Percentiles rank a stretch among this genome's conserved stretches.
These are phyloP conservation scores for Struthidea cinerea DNA, from an alignment of 2,113 vertebrate species.

Conservation along the genomic window DNA sequence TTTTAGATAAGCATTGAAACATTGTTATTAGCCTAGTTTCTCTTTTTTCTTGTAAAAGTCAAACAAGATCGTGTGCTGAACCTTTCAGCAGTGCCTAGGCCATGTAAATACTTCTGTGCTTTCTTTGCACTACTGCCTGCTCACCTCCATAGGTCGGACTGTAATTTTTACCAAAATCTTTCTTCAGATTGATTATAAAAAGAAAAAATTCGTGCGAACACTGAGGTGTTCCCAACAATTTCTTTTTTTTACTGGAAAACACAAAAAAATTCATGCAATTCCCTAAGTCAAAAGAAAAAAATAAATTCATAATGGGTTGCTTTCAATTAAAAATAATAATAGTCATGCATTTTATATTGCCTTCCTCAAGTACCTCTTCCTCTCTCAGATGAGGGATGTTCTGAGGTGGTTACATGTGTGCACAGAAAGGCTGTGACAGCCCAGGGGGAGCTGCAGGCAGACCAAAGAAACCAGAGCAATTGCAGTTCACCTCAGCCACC, in stretches of 20 bases:
- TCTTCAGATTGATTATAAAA: not conserved
- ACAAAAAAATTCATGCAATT: not conserved
- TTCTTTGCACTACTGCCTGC: not conserved
- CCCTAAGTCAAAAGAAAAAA: not conserved
- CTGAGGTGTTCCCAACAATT: not conserved
- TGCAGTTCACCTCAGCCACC: not conserved
- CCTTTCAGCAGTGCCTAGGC: not conserved
- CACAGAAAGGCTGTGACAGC: not conserved
- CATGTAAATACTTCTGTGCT: not conserved
- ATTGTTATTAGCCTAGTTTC: not conserved
- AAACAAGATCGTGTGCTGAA: not conserved
- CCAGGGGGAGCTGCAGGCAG: not conserved
- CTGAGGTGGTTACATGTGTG: not conserved
- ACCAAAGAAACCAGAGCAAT: not conserved
- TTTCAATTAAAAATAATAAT: not conserved
- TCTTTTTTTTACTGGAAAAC: not conserved
- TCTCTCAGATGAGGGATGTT: not conserved
- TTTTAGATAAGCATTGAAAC: not conserved
- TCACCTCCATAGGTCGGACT: not conserved
- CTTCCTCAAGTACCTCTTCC: not conserved
- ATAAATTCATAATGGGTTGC: not conserved
- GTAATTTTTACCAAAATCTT: not conserved
- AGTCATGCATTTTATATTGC: not conserved
- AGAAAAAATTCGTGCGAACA: fast-evolving
- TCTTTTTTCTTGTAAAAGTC: not conserved